Evolutionary conservation across 2,797 vertebrate genomes (phyloP).

Genomic region (Sparus aurata): DNA sequence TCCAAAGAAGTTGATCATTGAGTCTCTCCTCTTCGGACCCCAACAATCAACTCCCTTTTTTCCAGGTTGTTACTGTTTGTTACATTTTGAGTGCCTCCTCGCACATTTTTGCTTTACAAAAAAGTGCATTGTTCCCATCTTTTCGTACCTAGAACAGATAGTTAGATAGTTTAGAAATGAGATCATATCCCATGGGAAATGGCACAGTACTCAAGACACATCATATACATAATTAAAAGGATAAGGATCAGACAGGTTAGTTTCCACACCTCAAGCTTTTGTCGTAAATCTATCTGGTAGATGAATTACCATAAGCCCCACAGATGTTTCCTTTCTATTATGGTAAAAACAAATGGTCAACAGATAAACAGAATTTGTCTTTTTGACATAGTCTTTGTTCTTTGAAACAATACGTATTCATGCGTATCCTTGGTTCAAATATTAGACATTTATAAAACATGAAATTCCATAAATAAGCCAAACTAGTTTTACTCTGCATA

Average conservation of each 20-base stretch:
- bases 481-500: background rate
- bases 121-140: background rate
- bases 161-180: background rate
- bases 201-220: background rate
- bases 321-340: background rate
- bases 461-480: background rate
- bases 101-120: background rate
- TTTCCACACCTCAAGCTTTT: background rate
- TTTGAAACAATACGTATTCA: too few relatives aligned
- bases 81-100: background rate
- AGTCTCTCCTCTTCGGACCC: too few relatives aligned
- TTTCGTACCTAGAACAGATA: background rate
- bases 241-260: background rate
- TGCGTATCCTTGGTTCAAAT: background rate
- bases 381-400: background rate
- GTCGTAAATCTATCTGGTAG: background rate
- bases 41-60: too few relatives aligned
- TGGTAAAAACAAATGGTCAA: background rate
- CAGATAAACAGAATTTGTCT: background rate
- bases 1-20: background rate
- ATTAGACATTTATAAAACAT: background rate
- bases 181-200: background rate
- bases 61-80: too few relatives aligned
- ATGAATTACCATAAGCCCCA: background rate
- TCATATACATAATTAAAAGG: background rate